These are phyloP conservation scores for Papilio demoleus DNA, from an alignment of 2,888 invertebrate species.

Conservation along the genomic window DNA sequence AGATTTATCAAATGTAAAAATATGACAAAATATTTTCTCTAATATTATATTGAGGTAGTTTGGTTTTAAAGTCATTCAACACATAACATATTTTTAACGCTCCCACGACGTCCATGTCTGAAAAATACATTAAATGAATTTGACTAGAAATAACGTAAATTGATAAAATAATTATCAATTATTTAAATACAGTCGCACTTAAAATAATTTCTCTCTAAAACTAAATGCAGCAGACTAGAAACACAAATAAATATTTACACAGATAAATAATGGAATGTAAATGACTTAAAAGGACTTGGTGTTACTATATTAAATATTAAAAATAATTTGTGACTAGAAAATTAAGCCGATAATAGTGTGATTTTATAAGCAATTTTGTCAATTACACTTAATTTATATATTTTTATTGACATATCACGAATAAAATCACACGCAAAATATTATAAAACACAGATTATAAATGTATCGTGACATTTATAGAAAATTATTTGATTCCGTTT, in stretches of 20 bases:
- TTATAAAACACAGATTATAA: slow-evolving; percentile 17
- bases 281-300: slow-evolving; percentile 42
- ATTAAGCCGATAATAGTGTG: slow-evolving; percentile 17
- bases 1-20: slow-evolving; percentile 41
- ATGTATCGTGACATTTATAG: slow-evolving; percentile 22
- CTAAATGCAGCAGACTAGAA: slow-evolving; percentile 46
- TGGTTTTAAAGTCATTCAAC: slow-evolving; percentile 29
- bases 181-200: slow-evolving; percentile 76
- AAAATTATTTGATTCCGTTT: slow-evolving; percentile 23
- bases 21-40: slow-evolving; percentile 42
- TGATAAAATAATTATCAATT: slow-evolving; percentile 65
- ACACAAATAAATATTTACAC: slow-evolving; percentile 39
- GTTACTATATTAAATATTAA: slow-evolving; percentile 27
- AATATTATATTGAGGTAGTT: slow-evolving; percentile 46
- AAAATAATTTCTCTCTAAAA: slow-evolving; percentile 40
- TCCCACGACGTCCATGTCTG: slow-evolving; percentile 64
- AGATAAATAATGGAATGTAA: slow-evolving; percentile 35
- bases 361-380: slow-evolving; percentile 15
- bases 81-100: slow-evolving; percentile 45
- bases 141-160: slow-evolving; percentile 80
- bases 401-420: slow-evolving; percentile 30
- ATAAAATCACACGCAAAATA: slow-evolving; percentile 32
- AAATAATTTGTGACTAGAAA: slow-evolving; percentile 32
- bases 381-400: slow-evolving; percentile 36
- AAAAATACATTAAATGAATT: slow-evolving; percentile 73